Percentiles rank a stretch among this genome's conserved stretches.
Conservation (phyloP, 2,888 invertebrate genomes). For the Eristalinus sepulchralis region DNA sequence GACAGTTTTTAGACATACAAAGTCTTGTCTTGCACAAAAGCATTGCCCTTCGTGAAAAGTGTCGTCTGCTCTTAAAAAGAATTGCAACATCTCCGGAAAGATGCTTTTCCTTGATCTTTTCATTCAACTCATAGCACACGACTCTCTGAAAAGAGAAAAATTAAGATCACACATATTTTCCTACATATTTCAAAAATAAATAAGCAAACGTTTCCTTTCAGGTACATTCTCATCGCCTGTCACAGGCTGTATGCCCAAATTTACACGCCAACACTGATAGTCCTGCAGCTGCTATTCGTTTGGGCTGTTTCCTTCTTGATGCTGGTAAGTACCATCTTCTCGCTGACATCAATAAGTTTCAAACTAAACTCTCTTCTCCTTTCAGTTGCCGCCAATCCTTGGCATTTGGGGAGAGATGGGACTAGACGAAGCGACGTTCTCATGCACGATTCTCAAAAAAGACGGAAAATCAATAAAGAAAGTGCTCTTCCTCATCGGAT, state of each 20-base stretch:
- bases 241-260: conserved; percentile 89
- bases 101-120: no score
- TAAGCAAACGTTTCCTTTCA: conserved; percentile 77
- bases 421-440: conserved; percentile 89
- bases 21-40: background rate
- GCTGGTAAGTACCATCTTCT: conserved; percentile 82
- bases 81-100: no score
- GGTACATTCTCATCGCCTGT: conserved; percentile 92
- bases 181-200: no score
- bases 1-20: background rate
- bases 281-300: conserved; percentile 88
- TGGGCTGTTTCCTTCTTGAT: conserved; percentile 90
- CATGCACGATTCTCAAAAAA: conserved; percentile 92
- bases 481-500: conserved; percentile 90
- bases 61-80: no score
- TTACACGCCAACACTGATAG: conserved; percentile 88
- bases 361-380: conserved; percentile 52
- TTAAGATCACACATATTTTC: no score
- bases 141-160: no score
- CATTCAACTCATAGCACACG: no score
- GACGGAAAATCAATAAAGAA: conserved; percentile 91
- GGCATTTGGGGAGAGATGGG: conserved; percentile 94
- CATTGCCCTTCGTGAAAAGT: no score
- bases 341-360: background rate
- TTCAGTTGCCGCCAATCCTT: conserved; percentile 88